Conservation (phyloP, 2,113 vertebrate species). For the Arvicanthis niloticus region DNA sequence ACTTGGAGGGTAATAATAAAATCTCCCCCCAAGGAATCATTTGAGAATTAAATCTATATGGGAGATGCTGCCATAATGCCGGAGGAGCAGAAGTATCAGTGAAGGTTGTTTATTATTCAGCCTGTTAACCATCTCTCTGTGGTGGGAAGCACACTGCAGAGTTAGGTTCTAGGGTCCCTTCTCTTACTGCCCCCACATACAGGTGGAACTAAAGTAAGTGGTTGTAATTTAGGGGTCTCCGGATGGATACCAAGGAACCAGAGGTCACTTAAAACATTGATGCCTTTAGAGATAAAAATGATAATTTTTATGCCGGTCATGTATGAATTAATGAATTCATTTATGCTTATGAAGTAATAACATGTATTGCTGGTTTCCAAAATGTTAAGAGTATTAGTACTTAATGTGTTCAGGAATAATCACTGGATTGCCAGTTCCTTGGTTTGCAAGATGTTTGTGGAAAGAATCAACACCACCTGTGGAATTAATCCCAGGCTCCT, state of each 20-base stretch:
- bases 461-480: not conserved
- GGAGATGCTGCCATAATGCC: not conserved
- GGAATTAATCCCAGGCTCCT: not conserved
- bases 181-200: not conserved
- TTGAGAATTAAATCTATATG: not conserved
- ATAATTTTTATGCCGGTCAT: not conserved
- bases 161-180: accelerated
- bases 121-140: no score
- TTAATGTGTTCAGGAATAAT: not conserved
- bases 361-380: not conserved
- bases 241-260: not conserved
- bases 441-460: not conserved
- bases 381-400: not conserved
- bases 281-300: not conserved
- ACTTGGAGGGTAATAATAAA: not conserved
- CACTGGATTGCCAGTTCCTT: not conserved
- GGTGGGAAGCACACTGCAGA: accelerated
- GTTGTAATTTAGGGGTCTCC: not conserved
- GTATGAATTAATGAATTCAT: no score
- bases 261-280: no score
- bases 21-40: not conserved
- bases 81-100: not conserved
- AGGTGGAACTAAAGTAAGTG: not conserved
- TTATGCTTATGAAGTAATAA: not conserved
- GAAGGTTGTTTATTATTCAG: not conserved